A percentile compares a stretch with the other conserved stretches of the same genome.
Conservation (phyloP, 2,113 vertebrate genomes). For the Hystrix cristata region DNA sequence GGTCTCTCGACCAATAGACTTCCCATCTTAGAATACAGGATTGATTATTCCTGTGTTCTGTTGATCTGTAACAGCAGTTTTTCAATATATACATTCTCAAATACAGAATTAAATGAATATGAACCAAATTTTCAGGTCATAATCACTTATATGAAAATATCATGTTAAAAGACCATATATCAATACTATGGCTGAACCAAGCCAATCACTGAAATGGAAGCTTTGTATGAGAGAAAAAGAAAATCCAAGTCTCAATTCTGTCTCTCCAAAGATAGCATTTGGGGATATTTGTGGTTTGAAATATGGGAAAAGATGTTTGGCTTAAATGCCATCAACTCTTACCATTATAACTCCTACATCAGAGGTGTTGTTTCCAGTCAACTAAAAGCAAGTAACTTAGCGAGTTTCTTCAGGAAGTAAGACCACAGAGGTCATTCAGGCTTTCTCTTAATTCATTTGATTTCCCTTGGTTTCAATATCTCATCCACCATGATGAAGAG, state of each 20-base stretch:
- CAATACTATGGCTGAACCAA: background rate
- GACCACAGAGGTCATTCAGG: background rate
- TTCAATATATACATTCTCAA: background rate
- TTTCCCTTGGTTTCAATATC: background rate
- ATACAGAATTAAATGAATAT: background rate
- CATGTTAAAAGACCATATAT: background rate
- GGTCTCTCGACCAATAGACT: background rate
- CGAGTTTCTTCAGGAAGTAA: background rate
- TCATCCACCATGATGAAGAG: background rate
- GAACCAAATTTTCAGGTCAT: background rate
- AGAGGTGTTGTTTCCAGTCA: background rate
- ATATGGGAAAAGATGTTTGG: background rate
- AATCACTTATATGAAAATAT: background rate
- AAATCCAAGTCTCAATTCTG: background rate
- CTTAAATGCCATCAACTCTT: background rate
- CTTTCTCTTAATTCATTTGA: background rate
- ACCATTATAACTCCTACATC: background rate
- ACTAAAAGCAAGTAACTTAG: background rate
- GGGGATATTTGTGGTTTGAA: background rate
- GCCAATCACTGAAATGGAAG: background rate
- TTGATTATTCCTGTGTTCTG: background rate
- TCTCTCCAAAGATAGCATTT: background rate
- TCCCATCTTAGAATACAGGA: background rate
- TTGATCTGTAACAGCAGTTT: background rate
- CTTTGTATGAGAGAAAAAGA: background rate